These are phyloP conservation scores for Bufo gargarizans DNA, from an alignment of 2,113 vertebrate genomes.

Conservation along the genomic window DNA sequence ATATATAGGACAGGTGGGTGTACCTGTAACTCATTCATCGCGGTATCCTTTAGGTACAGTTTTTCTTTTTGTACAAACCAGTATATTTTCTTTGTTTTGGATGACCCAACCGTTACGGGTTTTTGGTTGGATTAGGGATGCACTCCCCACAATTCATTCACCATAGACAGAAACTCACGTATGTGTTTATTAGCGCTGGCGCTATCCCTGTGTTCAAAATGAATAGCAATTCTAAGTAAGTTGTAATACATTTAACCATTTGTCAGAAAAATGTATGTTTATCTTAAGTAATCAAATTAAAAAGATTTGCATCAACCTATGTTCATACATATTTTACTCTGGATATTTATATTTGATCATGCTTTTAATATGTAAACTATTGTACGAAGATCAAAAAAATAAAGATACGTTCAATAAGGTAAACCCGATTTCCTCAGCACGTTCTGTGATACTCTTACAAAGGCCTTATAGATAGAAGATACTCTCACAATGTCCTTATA, in stretches of 20 bases:
- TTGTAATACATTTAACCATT: constrained; percentile 27
- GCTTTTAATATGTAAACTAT: constrained; percentile 1
- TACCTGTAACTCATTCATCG: background rate
- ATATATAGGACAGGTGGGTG: background rate
- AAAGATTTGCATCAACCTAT: background rate
- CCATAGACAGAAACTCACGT: background rate
- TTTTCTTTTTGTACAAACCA: background rate
- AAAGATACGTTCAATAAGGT: background rate
- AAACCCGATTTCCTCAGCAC: background rate
- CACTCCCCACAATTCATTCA: background rate
- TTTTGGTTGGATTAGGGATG: constrained; percentile 1
- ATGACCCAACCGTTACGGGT: constrained; percentile 31
- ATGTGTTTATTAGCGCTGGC: constrained; percentile 27
- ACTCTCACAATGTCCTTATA: background rate
- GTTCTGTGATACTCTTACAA: background rate
- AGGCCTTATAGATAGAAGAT: background rate
- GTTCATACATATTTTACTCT: background rate
- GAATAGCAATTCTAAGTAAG: background rate
- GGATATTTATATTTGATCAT: constrained; percentile 25
- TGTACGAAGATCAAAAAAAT: constrained; percentile 5
- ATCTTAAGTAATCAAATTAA: constrained; percentile 4
- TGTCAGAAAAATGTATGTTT: constrained; percentile 12
- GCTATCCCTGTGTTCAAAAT: background rate
- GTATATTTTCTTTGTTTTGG: background rate
- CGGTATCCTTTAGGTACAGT: background rate